Percentiles rank a stretch among this genome's conserved stretches.
Evolutionary conservation across 2,888 invertebrate species (phyloP).

Genomic region (Caenorhabditis sp.): DNA sequence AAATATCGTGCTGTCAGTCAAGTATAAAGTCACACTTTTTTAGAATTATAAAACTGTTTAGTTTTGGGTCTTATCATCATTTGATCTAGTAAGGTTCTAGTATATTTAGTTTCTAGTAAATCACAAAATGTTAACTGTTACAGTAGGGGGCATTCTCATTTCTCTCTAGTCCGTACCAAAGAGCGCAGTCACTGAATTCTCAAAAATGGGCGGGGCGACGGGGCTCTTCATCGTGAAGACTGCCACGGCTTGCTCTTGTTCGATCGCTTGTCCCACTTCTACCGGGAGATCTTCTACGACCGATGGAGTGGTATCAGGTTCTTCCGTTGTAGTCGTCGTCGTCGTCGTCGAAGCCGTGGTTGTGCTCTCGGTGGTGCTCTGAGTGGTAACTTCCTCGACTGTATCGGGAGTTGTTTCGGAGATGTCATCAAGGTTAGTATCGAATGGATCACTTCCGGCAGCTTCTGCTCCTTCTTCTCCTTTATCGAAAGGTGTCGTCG

Average conservation of each 20-base stretch:
- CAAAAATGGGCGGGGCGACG: conserved; percentile 40
- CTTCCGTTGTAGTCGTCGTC: neutral
- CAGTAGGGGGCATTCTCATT: neutral
- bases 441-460: neutral
- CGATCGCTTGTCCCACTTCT: conserved; percentile 25
- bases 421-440: neutral
- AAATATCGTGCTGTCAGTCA: neutral
- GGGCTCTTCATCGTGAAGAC: conserved; percentile 44
- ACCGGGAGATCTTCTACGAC: neutral
- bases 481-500: conserved; percentile 16
- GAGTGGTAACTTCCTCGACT: conserved; percentile 26
- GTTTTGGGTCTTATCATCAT: neutral
- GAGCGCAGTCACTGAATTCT: conserved; percentile 40
- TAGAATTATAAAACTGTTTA: conserved; percentile 7
- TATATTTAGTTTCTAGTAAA: neutral
- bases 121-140: conserved; percentile 17
- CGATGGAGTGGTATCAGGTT: neutral
- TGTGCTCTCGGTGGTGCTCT: conserved; percentile 16
- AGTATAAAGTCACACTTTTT: too few species aligned
- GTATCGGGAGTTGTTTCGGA: neutral
- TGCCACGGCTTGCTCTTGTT: conserved; percentile 25
- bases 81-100: too few species aligned
- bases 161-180: conserved; percentile 21
- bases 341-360: conserved; percentile 3
- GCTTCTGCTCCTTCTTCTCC: neutral